Percentiles rank a stretch among this genome's conserved stretches.
These are phyloP conservation scores for Phasia obesa DNA, from an alignment of 2,888 invertebrate genomes.

Conservation along the genomic window DNA sequence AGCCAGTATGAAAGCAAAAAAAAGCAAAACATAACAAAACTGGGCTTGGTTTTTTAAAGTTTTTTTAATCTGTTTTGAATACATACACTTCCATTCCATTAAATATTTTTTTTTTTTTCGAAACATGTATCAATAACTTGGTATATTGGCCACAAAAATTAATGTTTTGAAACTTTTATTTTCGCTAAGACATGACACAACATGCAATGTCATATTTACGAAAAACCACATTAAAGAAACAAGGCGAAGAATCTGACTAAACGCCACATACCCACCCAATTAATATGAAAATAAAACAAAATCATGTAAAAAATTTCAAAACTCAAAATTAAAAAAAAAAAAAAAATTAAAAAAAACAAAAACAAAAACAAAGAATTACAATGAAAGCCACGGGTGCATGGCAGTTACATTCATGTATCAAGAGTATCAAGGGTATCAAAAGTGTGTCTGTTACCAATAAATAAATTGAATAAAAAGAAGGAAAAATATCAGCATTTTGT, in stretches of 20 bases:
- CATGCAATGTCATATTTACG: conserved; percentile 57
- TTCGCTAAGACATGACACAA: conserved; percentile 35
- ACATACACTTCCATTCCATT: conserved; percentile 21
- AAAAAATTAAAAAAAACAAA: not conserved
- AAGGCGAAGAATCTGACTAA: conserved; percentile 19
- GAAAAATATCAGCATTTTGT: not conserved
- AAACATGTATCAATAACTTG: conserved; percentile 36
- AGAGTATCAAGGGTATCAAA: conserved; percentile 44
- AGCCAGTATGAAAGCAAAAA: not conserved
- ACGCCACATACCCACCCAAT: conserved; percentile 33
- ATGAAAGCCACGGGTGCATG: conserved; percentile 53
- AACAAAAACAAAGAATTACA: not conserved
- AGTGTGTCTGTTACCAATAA: conserved; percentile 36
- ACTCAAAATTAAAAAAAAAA: not conserved
- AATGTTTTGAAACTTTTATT: conserved; percentile 5
- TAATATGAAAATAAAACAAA: conserved; percentile 7
- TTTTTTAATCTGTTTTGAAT: conserved; percentile 38
- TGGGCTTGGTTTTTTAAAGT: conserved; percentile 62
- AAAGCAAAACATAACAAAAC: conserved; percentile 13
- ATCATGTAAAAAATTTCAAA: not conserved
- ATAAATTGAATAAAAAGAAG: conserved; percentile 1
- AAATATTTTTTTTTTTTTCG: not conserved
- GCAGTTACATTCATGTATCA: conserved; percentile 30
- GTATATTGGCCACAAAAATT: conserved; percentile 2
- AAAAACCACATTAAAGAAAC: conserved; percentile 44